Evolutionary conservation across 1,140 invertebrate species (phyloP).

Genomic region (Centruroides sculpturatus): DNA sequence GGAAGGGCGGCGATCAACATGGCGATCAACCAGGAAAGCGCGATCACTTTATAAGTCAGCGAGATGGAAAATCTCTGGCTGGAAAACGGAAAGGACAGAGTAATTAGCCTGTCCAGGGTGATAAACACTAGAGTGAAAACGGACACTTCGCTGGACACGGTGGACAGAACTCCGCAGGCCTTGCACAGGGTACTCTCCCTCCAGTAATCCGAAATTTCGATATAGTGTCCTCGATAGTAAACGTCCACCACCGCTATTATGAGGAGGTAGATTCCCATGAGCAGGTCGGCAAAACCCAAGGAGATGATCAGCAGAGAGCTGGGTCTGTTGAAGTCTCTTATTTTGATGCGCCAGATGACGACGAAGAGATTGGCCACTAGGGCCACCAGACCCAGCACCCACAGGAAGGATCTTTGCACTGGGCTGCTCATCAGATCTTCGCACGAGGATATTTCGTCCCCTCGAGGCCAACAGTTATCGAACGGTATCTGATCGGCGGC

Average conservation of each 20-base stretch:
- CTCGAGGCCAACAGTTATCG: slow-evolving; percentile 26
- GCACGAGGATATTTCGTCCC: slow-evolving; percentile 36
- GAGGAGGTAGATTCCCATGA: slow-evolving; percentile 63
- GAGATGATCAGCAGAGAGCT: slow-evolving; percentile 28
- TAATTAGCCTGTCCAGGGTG: slow-evolving; percentile 54
- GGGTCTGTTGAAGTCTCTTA: slow-evolving; percentile 23
- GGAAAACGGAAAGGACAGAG: slow-evolving; percentile 50
- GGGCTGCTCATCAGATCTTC: slow-evolving; percentile 35
- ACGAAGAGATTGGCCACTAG: slow-evolving; percentile 32
- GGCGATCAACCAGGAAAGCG: slow-evolving; percentile 47
- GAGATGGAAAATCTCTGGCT: slow-evolving; percentile 38
- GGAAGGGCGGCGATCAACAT: slow-evolving; percentile 48
- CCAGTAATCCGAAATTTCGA: slow-evolving; percentile 31
- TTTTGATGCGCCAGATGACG: slow-evolving; percentile 28
- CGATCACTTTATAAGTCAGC: slow-evolving; percentile 37
- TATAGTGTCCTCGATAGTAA: slow-evolving; percentile 33
- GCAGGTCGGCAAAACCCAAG: slow-evolving; percentile 43
- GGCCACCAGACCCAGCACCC: slow-evolving; percentile 33
- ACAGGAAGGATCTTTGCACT: slow-evolving; percentile 29
- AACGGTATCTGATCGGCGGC: slow-evolving; percentile 17
- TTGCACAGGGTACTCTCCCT: slow-evolving; percentile 30
- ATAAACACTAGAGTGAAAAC: slow-evolving; percentile 59
- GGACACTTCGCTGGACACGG: slow-evolving; percentile 40
- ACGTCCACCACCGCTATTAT: slow-evolving; percentile 50
- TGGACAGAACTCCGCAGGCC: slow-evolving; percentile 34